Evolutionary conservation across 1,140 invertebrate genomes (phyloP).

Genomic region (Drosophila fuyamai): DNA sequence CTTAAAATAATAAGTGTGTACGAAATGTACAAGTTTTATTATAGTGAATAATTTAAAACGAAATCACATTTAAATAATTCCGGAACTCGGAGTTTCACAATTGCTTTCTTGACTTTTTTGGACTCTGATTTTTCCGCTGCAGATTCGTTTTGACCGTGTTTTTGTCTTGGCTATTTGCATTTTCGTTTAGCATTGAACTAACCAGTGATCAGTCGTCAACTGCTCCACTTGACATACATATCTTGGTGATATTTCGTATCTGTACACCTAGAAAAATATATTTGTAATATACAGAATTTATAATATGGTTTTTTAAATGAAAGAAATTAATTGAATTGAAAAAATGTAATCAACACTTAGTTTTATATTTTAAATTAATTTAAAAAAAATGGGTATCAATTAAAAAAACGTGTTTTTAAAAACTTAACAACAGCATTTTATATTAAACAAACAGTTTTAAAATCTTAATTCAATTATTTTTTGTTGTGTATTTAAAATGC

Average conservation of each 20-base stretch:
- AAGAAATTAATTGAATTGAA: not conserved
- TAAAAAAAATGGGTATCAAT: no score
- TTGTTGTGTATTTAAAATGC: no score
- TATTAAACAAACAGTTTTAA: no score
- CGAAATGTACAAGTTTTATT: no score
- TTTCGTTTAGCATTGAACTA: slow-evolving; percentile 45
- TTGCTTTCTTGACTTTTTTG: slow-evolving; percentile 7
- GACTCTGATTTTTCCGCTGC: slow-evolving; percentile 5
- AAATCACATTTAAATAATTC: not conserved
- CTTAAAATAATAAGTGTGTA: no score
- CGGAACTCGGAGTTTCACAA: slow-evolving; percentile 16
- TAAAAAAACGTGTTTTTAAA: no score
- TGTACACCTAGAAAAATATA: not conserved
- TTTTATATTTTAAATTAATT: no score
- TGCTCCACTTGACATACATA: slow-evolving; percentile 48
- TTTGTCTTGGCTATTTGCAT: slow-evolving; percentile 39
- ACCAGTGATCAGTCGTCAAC: slow-evolving; percentile 30
- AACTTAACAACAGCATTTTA: not conserved
- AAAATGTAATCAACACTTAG: not conserved
- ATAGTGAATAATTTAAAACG: not conserved
- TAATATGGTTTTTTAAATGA: not conserved
- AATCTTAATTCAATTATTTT: no score
- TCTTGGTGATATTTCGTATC: not conserved
- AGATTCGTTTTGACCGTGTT: slow-evolving; percentile 27
- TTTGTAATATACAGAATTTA: no score